phyloP scores from a whole-genome alignment of 2,113 vertebrate species.

The Meles meles region DNA sequence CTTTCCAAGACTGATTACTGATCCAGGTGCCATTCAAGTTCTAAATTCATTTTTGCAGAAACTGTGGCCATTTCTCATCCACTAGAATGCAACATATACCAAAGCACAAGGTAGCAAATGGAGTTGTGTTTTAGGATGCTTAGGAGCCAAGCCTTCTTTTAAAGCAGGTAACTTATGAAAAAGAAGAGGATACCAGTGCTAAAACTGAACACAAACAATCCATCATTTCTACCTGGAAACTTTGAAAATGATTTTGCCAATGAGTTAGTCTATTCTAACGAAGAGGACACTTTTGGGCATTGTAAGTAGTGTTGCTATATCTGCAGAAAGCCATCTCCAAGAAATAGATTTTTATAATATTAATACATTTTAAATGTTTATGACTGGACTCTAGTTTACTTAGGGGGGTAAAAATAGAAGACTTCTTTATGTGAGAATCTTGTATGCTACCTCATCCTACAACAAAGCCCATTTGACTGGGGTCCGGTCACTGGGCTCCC shows the following conservation, averaged over 20 bases:
- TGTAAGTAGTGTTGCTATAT: neutral
- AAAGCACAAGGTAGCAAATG: neutral
- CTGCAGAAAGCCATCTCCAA: conserved; percentile 14
- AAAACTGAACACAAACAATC: neutral
- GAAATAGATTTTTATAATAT: neutral
- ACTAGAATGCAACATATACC: neutral
- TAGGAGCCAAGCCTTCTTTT: neutral
- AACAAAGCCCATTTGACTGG: neutral
- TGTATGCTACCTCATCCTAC: neutral
- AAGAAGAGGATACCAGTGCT: neutral
- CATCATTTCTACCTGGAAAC: conserved; percentile 2
- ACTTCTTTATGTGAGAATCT: neutral
- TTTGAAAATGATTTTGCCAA: conserved; percentile 5
- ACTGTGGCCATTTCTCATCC: neutral
- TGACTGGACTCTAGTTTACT: neutral
- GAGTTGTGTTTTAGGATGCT: neutral
- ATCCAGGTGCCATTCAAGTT: neutral
- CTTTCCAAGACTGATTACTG: neutral
- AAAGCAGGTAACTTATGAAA: conserved; percentile 36
- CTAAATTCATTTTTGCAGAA: conserved; percentile 20
- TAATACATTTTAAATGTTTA: neutral
- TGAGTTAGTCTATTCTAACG: conserved; percentile 3
- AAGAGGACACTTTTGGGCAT: neutral
- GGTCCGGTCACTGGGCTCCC: neutral
- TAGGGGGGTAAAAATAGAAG: neutral